Conservation (phyloP, 1,140 invertebrate species). For the Macrocentrus cingulum region DNA sequence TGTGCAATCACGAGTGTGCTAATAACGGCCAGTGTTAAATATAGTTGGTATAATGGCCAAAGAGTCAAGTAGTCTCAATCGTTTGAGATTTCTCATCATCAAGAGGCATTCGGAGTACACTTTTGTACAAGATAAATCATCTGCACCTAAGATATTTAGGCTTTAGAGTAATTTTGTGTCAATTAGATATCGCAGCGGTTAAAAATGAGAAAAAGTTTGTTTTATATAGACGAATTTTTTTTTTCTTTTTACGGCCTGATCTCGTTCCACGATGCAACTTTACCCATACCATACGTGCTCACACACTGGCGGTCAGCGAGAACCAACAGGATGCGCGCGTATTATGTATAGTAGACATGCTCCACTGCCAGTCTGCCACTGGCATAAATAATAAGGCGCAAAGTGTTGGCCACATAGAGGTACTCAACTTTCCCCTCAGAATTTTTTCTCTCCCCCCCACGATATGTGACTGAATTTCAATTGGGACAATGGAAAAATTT, state of each 20-base stretch:
- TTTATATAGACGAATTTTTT: not conserved
- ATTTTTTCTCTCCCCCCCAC: too few relatives aligned
- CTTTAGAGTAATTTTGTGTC: too few relatives aligned
- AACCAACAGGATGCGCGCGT: conserved; percentile 33
- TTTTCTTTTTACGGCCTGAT: conserved; percentile 1
- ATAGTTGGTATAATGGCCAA: not conserved
- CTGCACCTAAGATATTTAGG: not conserved
- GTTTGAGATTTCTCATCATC: conserved; percentile 10
- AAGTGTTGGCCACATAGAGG: conserved; percentile 24
- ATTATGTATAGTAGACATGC: conserved; percentile 37
- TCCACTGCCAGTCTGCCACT: conserved; percentile 36
- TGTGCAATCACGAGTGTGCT: not conserved
- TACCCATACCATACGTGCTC: conserved; percentile 10
- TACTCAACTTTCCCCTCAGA: conserved; percentile 25
- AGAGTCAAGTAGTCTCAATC: conserved; percentile 21
- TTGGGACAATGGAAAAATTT: not conserved
- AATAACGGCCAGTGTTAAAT: conserved; percentile 14
- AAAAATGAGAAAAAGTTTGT: too few relatives aligned
- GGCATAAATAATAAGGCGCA: conserved; percentile 39
- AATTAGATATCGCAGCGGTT: too few relatives aligned
- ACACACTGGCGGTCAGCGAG: conserved; percentile 22
- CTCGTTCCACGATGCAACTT: conserved; percentile 18
- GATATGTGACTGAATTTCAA: not conserved
- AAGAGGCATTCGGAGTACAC: not conserved
- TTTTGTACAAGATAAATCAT: not conserved